Evolutionary conservation across 2,888 invertebrate genomes (phyloP), one percentile per base, ranked within the genome.

Genomic region (Plutella xylostella): DNA sequence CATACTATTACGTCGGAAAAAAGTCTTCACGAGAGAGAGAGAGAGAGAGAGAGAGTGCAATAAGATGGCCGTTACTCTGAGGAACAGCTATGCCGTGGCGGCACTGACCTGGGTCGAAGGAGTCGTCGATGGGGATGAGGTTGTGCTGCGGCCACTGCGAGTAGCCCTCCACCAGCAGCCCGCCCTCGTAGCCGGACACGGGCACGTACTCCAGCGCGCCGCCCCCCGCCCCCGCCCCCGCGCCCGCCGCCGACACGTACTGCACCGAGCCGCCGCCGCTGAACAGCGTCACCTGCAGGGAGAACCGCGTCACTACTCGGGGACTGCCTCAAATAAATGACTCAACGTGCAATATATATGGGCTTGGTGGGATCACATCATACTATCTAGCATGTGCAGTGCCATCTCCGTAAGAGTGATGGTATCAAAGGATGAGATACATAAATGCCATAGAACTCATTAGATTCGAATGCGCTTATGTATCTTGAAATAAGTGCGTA

Each of bases 271-370:
- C 73, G 47, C 80, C 73, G 55, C 76, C 56, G 12, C 86, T 80
- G 56, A 88, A 88, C 43, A 89, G 63, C 25, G 87, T 88, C 49
- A 89, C 86, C 73, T 89, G 52, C 20, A 25, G 20, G 15, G 20
- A n/a, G n/a, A n/a, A n/a, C 34, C 1, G 33, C 18, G 12, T 20
- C 18, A 15, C n/a, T 17, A 33, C 7, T 18, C 11, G 12, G n/a
- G 3, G n/a, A 28, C 28, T 9, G 28, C 5, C 2, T 2, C 2
- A n/a, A 2, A 28, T 12, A n/a, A 2, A 12, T 30, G 12, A 12
- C 30, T 30, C 30, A n/a, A 30, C 12, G 4, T 1, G 1, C 12
- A 30, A 30, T 5, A 30, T 12, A 12, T 4, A 3, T n/a, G 12
- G 2, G 30, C 12, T 30, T n/a, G n/a, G n/a, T n/a, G n/a, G n/a